Percentiles rank a stretch among this genome's conserved stretches.
These are phyloP conservation scores for Chiroxiphia lanceolata DNA, from an alignment of 2,797 vertebrate species.

Conservation along the genomic window DNA sequence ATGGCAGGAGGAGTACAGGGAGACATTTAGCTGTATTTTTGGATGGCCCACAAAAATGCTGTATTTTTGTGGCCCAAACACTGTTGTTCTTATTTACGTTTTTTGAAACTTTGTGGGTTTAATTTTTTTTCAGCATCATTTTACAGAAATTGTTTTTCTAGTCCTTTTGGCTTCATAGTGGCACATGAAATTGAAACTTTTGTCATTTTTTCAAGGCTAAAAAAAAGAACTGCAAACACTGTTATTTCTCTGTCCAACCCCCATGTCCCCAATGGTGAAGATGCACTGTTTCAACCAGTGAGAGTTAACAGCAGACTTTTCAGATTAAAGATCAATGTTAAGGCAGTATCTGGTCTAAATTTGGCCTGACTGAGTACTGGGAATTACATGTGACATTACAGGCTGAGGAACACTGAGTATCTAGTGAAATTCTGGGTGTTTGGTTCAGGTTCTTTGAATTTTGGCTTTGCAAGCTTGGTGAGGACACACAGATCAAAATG, in stretches of 20 bases:
- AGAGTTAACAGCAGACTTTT: background rate
- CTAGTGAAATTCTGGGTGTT: background rate
- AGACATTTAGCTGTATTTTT: background rate
- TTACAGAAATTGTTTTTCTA: background rate
- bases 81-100: background rate
- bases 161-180: background rate
- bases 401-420: background rate
- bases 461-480: background rate
- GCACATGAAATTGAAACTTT: background rate
- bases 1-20: background rate
- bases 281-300: background rate
- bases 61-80: background rate
- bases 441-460: background rate
- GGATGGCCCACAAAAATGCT: background rate
- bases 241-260: background rate
- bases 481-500: background rate
- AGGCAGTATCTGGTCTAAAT: background rate
- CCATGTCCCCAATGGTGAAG: background rate
- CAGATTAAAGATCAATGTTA: background rate
- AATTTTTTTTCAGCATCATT: background rate
- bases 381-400: background rate
- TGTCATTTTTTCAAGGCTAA: background rate
- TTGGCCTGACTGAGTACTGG: background rate
- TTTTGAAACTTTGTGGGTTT: background rate
- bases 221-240: background rate